phyloP scores from a whole-genome alignment of 2,113 vertebrate genomes.

The Calypte anna region DNA sequence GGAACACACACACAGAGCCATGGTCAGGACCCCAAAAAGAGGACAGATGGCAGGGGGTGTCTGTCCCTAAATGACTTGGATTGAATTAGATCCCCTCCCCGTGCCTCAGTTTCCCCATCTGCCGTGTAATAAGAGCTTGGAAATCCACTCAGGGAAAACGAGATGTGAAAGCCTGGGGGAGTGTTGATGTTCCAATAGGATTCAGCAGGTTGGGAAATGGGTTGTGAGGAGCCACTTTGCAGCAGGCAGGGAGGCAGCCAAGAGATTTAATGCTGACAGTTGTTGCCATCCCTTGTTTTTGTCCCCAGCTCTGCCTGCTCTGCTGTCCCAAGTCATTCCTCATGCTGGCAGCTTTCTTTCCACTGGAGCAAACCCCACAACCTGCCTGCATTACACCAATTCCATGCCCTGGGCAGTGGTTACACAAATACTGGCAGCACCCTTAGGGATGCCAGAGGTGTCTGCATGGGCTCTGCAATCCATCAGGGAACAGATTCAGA shows the following conservation, averaged over 20 bases:
- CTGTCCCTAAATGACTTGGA: background rate
- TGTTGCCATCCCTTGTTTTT: background rate
- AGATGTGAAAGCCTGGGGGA: background rate
- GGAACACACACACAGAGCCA: background rate
- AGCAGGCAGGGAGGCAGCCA: background rate
- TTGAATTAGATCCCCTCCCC: fast-evolving
- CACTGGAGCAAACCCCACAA: background rate
- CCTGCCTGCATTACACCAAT: background rate
- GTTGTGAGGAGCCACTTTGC: background rate
- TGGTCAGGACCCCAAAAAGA: no score
- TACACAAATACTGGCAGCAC: background rate
- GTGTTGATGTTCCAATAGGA: background rate
- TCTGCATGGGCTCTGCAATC: background rate
- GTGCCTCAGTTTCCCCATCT: background rate
- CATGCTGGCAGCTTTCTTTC: background rate
- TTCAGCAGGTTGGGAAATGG: background rate
- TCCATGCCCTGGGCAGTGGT: background rate
- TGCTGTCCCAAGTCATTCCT: background rate
- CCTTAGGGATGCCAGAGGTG: background rate
- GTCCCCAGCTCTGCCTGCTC: background rate
- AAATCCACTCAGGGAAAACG: background rate
- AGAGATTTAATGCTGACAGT: background rate
- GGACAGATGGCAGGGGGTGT: fast-evolving
- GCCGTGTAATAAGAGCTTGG: background rate
- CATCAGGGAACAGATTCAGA: background rate